Percentiles rank a stretch among this genome's conserved stretches.
phyloP scores from a whole-genome alignment of 2,888 invertebrate genomes.

The Nowickia ferox region DNA sequence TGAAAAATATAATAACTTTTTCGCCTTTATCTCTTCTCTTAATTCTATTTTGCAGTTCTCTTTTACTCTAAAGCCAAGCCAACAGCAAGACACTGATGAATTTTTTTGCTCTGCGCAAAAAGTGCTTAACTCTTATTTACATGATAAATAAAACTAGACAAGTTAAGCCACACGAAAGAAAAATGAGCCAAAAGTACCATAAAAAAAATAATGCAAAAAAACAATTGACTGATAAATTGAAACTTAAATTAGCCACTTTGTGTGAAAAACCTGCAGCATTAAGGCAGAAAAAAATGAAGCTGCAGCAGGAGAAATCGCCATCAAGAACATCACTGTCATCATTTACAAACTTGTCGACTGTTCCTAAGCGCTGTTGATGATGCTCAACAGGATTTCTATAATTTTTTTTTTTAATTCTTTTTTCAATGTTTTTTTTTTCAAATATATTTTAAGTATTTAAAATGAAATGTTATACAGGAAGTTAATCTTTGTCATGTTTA shows the following conservation, averaged over 20 bases:
- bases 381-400: slow-evolving; percentile 46
- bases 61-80: background rate
- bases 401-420: background rate
- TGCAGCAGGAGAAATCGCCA: background rate
- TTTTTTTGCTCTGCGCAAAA: slow-evolving; percentile 3
- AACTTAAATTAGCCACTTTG: slow-evolving; percentile 59
- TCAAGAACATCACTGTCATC: slow-evolving; percentile 10
- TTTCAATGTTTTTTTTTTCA: background rate
- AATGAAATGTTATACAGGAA: background rate
- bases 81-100: slow-evolving; percentile 50
- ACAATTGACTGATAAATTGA: slow-evolving; percentile 57
- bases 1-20: slow-evolving; percentile 27
- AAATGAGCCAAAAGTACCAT: background rate
- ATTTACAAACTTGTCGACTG: slow-evolving; percentile 26
- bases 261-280: background rate
- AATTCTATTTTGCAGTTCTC: background rate
- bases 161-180: slow-evolving; percentile 12
- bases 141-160: slow-evolving; percentile 35
- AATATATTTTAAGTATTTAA: background rate
- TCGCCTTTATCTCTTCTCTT: background rate
- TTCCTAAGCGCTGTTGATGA: slow-evolving; percentile 50
- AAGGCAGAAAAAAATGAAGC: background rate
- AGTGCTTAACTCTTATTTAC: slow-evolving; percentile 5
- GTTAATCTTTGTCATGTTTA: background rate
- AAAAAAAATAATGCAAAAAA: slow-evolving; percentile 7